Conservation (phyloP, 2,888 invertebrate genomes). For the Camptogramma bilineatum region DNA sequence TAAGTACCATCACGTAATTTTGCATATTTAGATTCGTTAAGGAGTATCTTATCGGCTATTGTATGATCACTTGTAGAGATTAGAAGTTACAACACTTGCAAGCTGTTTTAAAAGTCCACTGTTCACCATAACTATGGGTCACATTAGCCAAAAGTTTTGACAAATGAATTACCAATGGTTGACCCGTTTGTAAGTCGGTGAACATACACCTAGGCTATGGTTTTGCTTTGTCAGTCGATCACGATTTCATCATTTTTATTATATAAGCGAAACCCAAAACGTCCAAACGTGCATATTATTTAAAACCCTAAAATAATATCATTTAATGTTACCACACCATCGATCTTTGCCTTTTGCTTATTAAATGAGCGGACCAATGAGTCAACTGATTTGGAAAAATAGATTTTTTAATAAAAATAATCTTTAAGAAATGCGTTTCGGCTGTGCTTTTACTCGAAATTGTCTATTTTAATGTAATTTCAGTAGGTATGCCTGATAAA, state of each 20-base stretch:
- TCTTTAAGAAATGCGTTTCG: constrained; percentile 71
- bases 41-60: constrained; percentile 14
- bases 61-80: constrained; percentile 32
- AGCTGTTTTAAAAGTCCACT: constrained; percentile 11
- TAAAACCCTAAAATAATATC: constrained; percentile 28
- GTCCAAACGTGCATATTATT: constrained; percentile 29
- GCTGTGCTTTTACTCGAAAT: constrained; percentile 77
- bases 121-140: background rate
- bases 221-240: constrained; percentile 12
- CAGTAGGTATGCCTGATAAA: constrained; percentile 38
- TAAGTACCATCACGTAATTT: constrained; percentile 54
- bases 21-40: constrained; percentile 49
- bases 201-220: constrained; percentile 4
- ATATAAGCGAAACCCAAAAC: constrained; percentile 26
- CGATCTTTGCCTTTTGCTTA: constrained; percentile 78
- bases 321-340: constrained; percentile 53
- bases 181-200: background rate
- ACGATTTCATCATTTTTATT: constrained; percentile 7
- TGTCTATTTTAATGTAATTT: constrained; percentile 45
- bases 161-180: background rate
- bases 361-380: constrained; percentile 79
- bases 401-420: constrained; percentile 69
- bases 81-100: constrained; percentile 28
- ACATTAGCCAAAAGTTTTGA: background rate
- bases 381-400: constrained; percentile 76